These are phyloP conservation scores for Neuroterus valhalla DNA, from an alignment of 1,140 invertebrate species.

Conservation along the genomic window DNA sequence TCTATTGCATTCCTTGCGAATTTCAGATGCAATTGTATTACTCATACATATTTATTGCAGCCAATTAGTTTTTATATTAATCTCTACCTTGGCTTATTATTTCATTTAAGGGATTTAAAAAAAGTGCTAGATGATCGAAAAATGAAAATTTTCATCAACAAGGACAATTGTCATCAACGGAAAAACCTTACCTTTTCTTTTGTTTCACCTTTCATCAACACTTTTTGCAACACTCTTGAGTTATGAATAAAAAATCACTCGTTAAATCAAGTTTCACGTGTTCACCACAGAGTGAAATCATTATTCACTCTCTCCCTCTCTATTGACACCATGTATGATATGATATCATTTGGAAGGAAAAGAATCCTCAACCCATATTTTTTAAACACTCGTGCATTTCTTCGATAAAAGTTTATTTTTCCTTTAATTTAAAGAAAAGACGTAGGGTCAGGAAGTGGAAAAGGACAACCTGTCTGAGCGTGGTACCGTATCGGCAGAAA, in stretches of 20 bases:
- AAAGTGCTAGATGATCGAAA: too few species aligned
- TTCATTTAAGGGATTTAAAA: background rate
- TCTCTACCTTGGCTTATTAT: background rate
- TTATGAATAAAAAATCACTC: too few species aligned
- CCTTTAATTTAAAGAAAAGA: background rate
- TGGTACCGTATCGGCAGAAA: constrained; percentile 62
- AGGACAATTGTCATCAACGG: too few species aligned
- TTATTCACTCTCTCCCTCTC: background rate
- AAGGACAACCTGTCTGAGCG: constrained; percentile 53
- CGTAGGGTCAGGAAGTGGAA: constrained; percentile 31
- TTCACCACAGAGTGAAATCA: background rate
- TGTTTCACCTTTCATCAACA: too few species aligned
- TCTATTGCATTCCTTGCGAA: constrained; percentile 14
- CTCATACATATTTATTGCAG: constrained; percentile 13
- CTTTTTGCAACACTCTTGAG: too few species aligned
- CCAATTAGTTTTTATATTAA: constrained; percentile 22
- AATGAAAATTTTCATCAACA: too few species aligned
- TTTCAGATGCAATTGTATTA: constrained; percentile 11
- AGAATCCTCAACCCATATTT: constrained; percentile 11
- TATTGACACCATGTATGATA: background rate
- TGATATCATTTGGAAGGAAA: background rate
- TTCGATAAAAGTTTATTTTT: background rate
- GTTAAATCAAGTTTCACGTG: too few species aligned
- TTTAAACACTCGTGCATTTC: background rate
- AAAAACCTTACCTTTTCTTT: too few species aligned